These are phyloP conservation scores for Blastomussa wellsi DNA, from an alignment of 92 coral and sea anemone species.

Conservation along the genomic window DNA sequence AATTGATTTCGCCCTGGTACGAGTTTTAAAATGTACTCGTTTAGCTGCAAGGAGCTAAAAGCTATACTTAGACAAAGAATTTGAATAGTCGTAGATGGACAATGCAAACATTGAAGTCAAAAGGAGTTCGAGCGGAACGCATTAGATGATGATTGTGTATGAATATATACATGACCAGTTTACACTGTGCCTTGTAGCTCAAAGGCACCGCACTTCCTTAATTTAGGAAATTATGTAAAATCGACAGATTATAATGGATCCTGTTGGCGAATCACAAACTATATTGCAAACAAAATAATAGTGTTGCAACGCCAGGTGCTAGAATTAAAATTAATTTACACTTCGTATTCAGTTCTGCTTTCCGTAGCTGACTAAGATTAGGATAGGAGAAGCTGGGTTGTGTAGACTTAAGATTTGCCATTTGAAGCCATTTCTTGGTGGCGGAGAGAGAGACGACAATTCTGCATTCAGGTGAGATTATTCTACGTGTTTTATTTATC, in stretches of 20 bases:
- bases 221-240: conserved; percentile 16
- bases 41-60: neutral
- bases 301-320: conserved; percentile 24
- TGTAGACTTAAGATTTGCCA: neutral
- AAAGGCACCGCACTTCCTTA: conserved; percentile 10
- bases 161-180: neutral
- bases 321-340: conserved; percentile 12
- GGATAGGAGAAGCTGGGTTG: neutral
- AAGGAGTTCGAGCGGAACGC: neutral
- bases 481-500: neutral
- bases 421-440: neutral
- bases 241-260: neutral
- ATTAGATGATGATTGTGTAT: neutral
- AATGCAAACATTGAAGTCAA: neutral
- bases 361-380: conserved; percentile 3
- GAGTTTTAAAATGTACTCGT: neutral
- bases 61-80: neutral
- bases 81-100: too few relatives aligned
- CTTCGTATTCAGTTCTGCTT: neutral
- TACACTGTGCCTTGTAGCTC: neutral
- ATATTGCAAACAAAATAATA: conserved; percentile 22
- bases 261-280: conserved; percentile 28
- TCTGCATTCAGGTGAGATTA: neutral
- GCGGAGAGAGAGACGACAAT: neutral
- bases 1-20: neutral